Evolutionary conservation across 2,888 invertebrate genomes (phyloP).

Genomic region (Nomada ferruginata): DNA sequence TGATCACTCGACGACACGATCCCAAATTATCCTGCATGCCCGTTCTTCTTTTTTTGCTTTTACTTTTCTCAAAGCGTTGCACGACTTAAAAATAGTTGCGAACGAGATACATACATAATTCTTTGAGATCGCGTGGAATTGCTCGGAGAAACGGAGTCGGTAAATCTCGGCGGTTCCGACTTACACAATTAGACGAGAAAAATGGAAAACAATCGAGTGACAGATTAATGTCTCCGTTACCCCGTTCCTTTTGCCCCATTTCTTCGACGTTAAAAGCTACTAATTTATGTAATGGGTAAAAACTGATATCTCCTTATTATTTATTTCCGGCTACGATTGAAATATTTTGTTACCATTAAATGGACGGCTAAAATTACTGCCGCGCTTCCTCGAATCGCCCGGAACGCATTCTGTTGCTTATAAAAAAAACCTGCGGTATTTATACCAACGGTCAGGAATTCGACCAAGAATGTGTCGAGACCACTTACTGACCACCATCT

Average conservation of each 20-base stretch:
- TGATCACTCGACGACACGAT: slow-evolving; percentile 54
- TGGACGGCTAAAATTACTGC: not conserved
- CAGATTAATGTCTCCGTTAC: slow-evolving; percentile 7
- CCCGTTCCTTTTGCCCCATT: too few relatives aligned
- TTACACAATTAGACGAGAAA: slow-evolving; percentile 6
- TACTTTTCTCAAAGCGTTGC: not conserved
- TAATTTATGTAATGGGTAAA: not conserved
- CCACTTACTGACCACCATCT: slow-evolving; percentile 62
- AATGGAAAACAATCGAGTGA: slow-evolving; percentile 1
- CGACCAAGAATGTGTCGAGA: slow-evolving; percentile 57
- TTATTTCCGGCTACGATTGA: too few relatives aligned
- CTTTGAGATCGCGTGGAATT: not conserved
- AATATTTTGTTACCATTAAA: not conserved
- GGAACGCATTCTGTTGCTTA: not conserved
- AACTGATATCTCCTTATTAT: not conserved
- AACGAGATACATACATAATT: not conserved
- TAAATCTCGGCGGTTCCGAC: slow-evolving; percentile 23
- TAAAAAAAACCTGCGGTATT: slow-evolving; percentile 37
- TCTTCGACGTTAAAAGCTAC: too few relatives aligned
- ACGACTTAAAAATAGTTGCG: slow-evolving; percentile 16
- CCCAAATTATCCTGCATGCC: not conserved
- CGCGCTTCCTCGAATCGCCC: not conserved
- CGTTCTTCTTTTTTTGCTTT: not conserved
- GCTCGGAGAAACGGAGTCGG: not conserved
- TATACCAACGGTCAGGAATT: slow-evolving; percentile 51